Percentiles rank a stretch among this genome's conserved stretches.
phyloP scores from a whole-genome alignment of 2,113 vertebrate species.

The Sciurus niger region DNA sequence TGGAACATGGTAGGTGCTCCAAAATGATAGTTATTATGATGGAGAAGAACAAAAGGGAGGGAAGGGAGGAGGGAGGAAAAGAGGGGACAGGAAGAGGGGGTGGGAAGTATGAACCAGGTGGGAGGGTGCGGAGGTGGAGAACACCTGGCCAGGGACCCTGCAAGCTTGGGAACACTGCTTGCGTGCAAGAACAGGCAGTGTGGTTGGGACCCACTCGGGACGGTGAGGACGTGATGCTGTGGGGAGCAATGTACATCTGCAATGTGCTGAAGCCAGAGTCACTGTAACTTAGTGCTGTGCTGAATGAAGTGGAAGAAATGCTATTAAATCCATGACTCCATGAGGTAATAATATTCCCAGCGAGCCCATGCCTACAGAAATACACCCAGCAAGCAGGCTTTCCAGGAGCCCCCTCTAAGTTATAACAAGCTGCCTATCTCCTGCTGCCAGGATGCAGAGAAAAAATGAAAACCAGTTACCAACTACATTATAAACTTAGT shows the following conservation, averaged over 20 bases:
- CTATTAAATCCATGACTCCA: conserved; percentile 82
- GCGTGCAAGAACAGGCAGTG: background rate
- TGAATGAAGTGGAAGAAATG: conserved; percentile 85
- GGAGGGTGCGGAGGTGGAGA: background rate
- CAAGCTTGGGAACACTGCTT: background rate
- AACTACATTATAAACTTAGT: conserved; percentile 77
- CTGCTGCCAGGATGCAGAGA: conserved; percentile 75
- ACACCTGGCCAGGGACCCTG: background rate
- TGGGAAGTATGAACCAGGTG: background rate
- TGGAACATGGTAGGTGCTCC: conserved; percentile 48
- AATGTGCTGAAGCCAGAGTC: conserved; percentile 70
- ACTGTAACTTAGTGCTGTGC: conserved; percentile 80
- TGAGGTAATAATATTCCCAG: conserved; percentile 85
- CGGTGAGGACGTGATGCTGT: background rate
- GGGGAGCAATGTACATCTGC: conserved; percentile 62
- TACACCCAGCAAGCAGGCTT: conserved; percentile 80
- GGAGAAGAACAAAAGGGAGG: background rate
- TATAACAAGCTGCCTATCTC: conserved; percentile 72
- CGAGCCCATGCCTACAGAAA: conserved; percentile 86
- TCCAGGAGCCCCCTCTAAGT: conserved; percentile 81
- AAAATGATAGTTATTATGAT: background rate
- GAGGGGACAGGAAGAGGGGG: no score
- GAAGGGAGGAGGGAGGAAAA: background rate
- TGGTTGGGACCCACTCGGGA: conserved; percentile 21
- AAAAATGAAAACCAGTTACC: conserved; percentile 81